Evolutionary conservation across 2,888 invertebrate genomes (phyloP), one percentile per base, ranked within the genome.

Genomic region (Polyploca ridens): DNA sequence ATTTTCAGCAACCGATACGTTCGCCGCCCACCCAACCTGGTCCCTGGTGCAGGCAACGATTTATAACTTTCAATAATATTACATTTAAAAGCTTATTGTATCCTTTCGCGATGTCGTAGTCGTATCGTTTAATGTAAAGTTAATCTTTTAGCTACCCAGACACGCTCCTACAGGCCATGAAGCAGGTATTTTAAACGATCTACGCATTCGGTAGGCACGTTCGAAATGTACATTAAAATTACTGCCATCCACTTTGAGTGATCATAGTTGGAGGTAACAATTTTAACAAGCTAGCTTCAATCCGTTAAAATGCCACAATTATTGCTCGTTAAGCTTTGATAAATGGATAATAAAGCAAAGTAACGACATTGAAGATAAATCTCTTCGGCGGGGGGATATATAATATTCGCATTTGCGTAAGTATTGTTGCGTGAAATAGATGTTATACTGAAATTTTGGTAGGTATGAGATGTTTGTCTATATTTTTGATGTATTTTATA

Each of bases 321-420:
- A 89, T 85, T 82, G 86, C 85, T 85, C 87, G 87, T 89, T 88
- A 90, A 87, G 84, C 82, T 81, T 86, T 91, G 89, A 91, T 88
- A 86, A 87, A 90, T 90, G 87, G 87, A 80, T 84, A 87, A 89
- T 91, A 90, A 89, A 86, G 77, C 79, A 78, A 82, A 86, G 79
- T 85, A 87, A 87, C 81, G 79, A 83, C 77, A 78, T 70, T 59
- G 73, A 67, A 77, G 63, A 86, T 89, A 87, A 88, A 89, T 89
- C 87, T 87, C 74, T 77, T 68, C 70, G 75, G 75, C 75, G 74
- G 77, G 71, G 76, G 63, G 74, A 71, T 71, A 75, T 75, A 78
- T 78, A 66, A 64, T 65, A 68, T 70, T 69, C 66, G 66, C 67
- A 64, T 63, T 64, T 67, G 64, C 38, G 62, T 54, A 54, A 54